A percentile compares a stretch with the other conserved stretches of the same genome.
Conservation (phyloP, 1,140 invertebrate genomes). For the Lycorma delicatula region DNA sequence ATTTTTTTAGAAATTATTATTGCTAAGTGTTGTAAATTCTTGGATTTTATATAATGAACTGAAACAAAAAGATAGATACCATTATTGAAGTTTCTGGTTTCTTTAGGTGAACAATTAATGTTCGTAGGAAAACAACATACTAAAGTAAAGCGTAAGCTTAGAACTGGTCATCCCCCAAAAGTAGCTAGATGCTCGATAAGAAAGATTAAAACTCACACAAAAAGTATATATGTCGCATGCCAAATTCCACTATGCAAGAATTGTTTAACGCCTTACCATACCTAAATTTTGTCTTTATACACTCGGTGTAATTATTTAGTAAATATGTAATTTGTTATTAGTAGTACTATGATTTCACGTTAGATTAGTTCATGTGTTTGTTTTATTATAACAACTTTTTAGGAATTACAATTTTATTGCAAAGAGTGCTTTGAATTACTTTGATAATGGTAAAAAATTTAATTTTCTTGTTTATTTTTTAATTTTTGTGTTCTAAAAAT, state of each 20-base stretch:
- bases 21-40: conserved; percentile 18
- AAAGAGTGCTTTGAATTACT: too few species aligned
- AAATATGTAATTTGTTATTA: too few species aligned
- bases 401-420: too few species aligned
- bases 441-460: too few species aligned
- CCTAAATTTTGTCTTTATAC: too few species aligned
- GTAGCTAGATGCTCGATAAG: background rate
- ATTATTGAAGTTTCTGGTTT: conserved; percentile 17
- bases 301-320: too few species aligned
- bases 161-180: conserved; percentile 18
- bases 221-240: conserved; percentile 19
- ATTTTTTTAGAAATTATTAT: conserved; percentile 24
- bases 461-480: too few species aligned
- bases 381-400: too few species aligned
- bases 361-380: too few species aligned
- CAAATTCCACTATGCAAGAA: conserved; percentile 19
- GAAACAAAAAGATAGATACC: conserved; percentile 13
- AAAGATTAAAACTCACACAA: conserved; percentile 20
- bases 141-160: conserved; percentile 9
- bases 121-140: conserved; percentile 11
- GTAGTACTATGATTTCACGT: too few species aligned
- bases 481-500: too few species aligned
- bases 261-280: conserved; percentile 22
- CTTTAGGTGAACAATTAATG: conserved; percentile 22
- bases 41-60: conserved; percentile 21